phyloP scores from a whole-genome alignment of 2,888 invertebrate species.

The Incurvaria masculella region DNA sequence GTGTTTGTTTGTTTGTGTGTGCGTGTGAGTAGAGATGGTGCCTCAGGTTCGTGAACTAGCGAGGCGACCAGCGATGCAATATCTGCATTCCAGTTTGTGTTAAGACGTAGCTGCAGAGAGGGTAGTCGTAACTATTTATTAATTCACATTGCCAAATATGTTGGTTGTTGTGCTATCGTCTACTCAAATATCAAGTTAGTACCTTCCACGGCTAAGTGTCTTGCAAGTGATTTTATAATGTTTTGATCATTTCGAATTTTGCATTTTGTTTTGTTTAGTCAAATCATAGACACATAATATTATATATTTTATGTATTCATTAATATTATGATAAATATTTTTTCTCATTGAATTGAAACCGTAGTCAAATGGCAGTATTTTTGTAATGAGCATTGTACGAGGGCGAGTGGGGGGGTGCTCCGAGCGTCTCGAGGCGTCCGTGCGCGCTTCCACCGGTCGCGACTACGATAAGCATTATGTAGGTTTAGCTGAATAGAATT shows the following conservation, averaged over 20 bases:
- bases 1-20: conserved; percentile 15
- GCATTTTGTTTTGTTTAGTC: conserved; percentile 56
- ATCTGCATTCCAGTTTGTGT: conserved; percentile 55
- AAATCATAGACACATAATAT: conserved; percentile 50
- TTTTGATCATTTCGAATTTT: conserved; percentile 54
- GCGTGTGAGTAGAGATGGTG: no score
- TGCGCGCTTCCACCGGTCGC: conserved; percentile 27
- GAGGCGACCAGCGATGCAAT: conserved; percentile 40
- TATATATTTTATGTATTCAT: conserved; percentile 30
- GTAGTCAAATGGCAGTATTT: conserved; percentile 61
- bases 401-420: conserved; percentile 32
- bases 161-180: conserved; percentile 53
- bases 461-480: conserved; percentile 57
- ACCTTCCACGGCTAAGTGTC: conserved; percentile 49
- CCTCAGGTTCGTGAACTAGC: conserved; percentile 4
- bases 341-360: conserved; percentile 45
- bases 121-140: conserved; percentile 45
- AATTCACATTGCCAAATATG: conserved; percentile 51
- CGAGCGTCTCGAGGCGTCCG: conserved; percentile 13
- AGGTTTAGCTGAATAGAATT: conserved; percentile 54
- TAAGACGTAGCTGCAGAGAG: conserved; percentile 45
- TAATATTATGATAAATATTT: conserved; percentile 42
- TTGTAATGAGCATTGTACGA: conserved; percentile 55
- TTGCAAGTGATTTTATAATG: conserved; percentile 47
- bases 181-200: conserved; percentile 45